Evolutionary conservation across 2,113 vertebrate species (phyloP).

Genomic region (Dicentrarchus labrax): DNA sequence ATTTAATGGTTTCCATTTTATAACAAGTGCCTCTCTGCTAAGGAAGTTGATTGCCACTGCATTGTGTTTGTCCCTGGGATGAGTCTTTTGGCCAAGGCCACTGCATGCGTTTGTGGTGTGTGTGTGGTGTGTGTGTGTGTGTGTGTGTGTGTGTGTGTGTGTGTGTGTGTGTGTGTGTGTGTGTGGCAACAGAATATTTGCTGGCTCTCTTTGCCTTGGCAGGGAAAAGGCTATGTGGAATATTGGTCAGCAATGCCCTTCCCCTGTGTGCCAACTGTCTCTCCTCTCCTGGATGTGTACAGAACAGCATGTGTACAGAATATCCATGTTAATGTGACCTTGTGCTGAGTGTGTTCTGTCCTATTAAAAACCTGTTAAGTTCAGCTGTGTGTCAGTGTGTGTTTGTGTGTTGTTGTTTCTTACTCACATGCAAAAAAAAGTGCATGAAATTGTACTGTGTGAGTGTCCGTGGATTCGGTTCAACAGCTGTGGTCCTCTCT

Average conservation of each 20-base stretch:
- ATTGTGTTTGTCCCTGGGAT: slow-evolving; percentile 43
- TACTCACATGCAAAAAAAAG: slow-evolving; percentile 14
- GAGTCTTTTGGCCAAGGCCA: slow-evolving; percentile 40
- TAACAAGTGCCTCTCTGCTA: slow-evolving; percentile 32
- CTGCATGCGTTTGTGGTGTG: not conserved
- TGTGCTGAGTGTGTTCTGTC: slow-evolving; percentile 27
- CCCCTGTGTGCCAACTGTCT: slow-evolving; percentile 58
- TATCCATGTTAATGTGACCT: slow-evolving; percentile 58
- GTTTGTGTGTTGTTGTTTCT: slow-evolving; percentile 19
- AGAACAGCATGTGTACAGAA: slow-evolving; percentile 38
- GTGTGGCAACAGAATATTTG: slow-evolving; percentile 56
- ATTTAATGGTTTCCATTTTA: slow-evolving; percentile 56
- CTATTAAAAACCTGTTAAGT: slow-evolving; percentile 3
- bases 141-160: slow-evolving; percentile 13
- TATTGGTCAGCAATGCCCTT: slow-evolving; percentile 64
- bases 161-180: slow-evolving; percentile 34
- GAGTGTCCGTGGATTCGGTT: slow-evolving; percentile 32
- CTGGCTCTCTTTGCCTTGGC: slow-evolving; percentile 65
- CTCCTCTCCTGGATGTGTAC: slow-evolving; percentile 40
- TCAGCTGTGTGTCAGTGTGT: slow-evolving; percentile 6
- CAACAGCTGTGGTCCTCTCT: slow-evolving; percentile 21
- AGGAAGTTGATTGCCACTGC: slow-evolving; percentile 43
- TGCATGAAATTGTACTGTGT: slow-evolving; percentile 29
- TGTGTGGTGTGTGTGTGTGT: slow-evolving; percentile 42
- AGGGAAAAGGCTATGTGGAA: slow-evolving; percentile 39